Conservation (phyloP, 2,888 invertebrate genomes). For the Aleiodes alternator region DNA sequence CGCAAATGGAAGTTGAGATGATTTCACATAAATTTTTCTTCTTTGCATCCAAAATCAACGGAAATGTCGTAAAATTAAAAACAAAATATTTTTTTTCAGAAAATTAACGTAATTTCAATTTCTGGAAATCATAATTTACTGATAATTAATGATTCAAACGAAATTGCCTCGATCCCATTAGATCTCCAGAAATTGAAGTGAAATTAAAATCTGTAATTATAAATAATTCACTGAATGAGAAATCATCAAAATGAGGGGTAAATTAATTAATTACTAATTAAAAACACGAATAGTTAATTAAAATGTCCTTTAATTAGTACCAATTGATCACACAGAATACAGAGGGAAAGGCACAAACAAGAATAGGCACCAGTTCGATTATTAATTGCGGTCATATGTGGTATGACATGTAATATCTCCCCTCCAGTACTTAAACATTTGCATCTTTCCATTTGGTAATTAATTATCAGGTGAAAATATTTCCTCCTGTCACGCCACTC, state of each 20-base stretch:
- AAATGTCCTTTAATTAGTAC: conserved; percentile 18
- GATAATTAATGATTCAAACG: too few species aligned
- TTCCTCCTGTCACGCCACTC: not conserved
- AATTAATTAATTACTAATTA: conserved; percentile 23
- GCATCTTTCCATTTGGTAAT: conserved; percentile 25
- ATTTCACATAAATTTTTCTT: too few species aligned
- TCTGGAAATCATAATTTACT: too few species aligned
- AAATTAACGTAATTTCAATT: not conserved
- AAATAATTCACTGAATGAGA: not conserved
- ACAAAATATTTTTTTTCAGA: not conserved
- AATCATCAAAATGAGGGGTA: not conserved
- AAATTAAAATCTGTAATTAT: not conserved
- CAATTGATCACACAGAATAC: conserved; percentile 16
- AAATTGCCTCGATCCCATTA: too few species aligned
- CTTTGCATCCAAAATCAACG: too few species aligned
- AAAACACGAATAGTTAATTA: conserved; percentile 23
- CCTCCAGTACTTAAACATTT: conserved; percentile 16
- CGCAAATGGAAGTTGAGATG: too few species aligned
- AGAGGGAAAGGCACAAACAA: not conserved
- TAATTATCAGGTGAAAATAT: conserved; percentile 3
- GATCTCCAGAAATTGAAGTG: too few species aligned
- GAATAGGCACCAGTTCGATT: conserved; percentile 25
- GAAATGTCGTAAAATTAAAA: too few species aligned
- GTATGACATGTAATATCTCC: conserved; percentile 21
- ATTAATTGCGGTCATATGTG: conserved; percentile 33